These are phyloP conservation scores for Perca fluviatilis DNA, from an alignment of 2,113 vertebrate genomes.

Conservation along the genomic window DNA sequence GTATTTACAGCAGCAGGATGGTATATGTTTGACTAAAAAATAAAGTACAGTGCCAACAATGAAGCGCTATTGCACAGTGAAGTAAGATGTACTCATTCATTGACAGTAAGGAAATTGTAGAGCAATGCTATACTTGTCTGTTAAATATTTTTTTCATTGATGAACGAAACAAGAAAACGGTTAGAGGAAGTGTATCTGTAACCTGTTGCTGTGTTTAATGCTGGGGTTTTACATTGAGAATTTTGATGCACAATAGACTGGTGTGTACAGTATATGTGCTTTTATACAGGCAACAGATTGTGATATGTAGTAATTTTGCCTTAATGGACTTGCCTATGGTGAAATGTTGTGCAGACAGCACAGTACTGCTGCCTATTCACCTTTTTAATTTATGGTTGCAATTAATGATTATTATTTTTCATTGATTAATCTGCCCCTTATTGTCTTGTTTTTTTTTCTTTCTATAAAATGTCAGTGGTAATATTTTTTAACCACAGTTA, in stretches of 20 bases:
- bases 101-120: background rate
- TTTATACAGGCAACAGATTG: background rate
- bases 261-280: background rate
- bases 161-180: background rate
- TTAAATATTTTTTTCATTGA: background rate
- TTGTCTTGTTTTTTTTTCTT: background rate
- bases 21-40: constrained; percentile 9
- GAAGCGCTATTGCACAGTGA: background rate
- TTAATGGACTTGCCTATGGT: background rate
- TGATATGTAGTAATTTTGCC: background rate
- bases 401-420: background rate
- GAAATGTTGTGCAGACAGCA: background rate
- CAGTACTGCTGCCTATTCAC: background rate
- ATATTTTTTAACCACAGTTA: background rate
- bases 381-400: background rate
- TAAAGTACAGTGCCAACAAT: background rate
- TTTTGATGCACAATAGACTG: background rate
- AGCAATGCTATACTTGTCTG: background rate
- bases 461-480: background rate
- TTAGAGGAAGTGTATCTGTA: background rate
- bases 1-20: constrained; percentile 11
- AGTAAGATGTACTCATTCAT: background rate
- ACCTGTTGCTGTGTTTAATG: constrained; percentile 1
- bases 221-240: no score
- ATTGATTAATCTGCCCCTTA: background rate